These are phyloP conservation scores for Rhadinocentrus ornatus DNA, from an alignment of 2,797 vertebrate genomes.

Conservation along the genomic window DNA sequence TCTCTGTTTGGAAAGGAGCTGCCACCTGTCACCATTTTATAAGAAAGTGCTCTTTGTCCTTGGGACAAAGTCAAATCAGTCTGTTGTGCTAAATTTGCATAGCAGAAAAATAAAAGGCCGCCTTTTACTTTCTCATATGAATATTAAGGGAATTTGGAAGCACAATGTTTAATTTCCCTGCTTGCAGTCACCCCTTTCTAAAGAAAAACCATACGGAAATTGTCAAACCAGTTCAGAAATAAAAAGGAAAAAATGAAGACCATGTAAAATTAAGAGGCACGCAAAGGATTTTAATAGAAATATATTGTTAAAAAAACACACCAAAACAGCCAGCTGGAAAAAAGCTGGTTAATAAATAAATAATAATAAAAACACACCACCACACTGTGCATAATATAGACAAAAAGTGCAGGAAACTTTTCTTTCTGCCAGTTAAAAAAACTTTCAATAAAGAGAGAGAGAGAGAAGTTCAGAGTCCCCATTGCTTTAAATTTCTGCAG, in stretches of 20 bases:
- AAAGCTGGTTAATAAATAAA: no score
- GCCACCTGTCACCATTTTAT: constrained; percentile 29
- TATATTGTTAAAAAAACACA: no score
- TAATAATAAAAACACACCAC: neutral
- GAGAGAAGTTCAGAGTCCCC: neutral
- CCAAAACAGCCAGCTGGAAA: neutral
- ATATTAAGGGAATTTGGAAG: neutral
- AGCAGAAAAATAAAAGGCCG: constrained; percentile 10
- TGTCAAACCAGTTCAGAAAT: neutral
- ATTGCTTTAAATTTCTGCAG: neutral
- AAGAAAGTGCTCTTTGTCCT: constrained; percentile 22
- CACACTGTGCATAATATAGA: neutral
- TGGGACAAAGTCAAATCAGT: constrained; percentile 38
- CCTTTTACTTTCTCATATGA: neutral
- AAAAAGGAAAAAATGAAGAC: neutral
- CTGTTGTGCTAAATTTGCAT: constrained; percentile 22
- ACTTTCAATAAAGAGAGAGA: neutral
- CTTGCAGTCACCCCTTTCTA: neutral
- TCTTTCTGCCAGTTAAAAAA: neutral
- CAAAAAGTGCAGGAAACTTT: neutral
- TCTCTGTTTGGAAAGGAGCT: constrained; percentile 27
- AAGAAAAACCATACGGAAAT: neutral
- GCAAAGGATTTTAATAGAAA: neutral
- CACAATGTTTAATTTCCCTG: neutral
- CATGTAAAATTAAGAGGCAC: neutral